These are phyloP conservation scores for Eospalax fontanierii DNA, from an alignment of 2,797 vertebrate genomes.

Conservation along the genomic window DNA sequence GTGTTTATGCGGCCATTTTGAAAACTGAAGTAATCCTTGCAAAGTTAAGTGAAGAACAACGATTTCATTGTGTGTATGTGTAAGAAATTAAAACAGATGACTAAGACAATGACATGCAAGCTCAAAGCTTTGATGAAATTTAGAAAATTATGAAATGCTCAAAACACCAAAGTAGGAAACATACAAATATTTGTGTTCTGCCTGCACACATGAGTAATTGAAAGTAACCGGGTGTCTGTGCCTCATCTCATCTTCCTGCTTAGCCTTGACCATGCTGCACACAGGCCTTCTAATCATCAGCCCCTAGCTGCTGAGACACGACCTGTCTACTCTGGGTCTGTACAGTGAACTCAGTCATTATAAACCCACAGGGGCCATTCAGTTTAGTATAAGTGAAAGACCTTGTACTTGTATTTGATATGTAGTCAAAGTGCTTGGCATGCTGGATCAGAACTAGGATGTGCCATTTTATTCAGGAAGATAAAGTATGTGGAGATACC, in stretches of 20 bases:
- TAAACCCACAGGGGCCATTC: not conserved
- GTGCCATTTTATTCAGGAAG: not conserved
- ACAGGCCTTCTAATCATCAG: not conserved
- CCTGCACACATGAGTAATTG: not conserved
- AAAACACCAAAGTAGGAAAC: not conserved
- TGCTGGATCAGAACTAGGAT: not conserved
- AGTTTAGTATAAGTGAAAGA: not conserved
- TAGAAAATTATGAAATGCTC: conserved; percentile 27
- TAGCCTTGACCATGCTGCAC: rapidly evolving
- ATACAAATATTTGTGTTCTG: conserved; percentile 64
- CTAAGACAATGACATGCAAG: not conserved
- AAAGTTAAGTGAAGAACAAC: not conserved
- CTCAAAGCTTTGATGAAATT: conserved; percentile 3
- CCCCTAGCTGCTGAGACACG: no score
- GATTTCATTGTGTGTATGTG: not conserved
- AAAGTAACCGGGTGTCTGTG: not conserved
- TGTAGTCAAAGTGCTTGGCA: not conserved
- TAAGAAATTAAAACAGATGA: conserved; percentile 52
- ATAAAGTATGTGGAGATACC: not conserved
- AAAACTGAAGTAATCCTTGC: not conserved
- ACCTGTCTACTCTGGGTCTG: not conserved
- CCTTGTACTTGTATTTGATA: not conserved
- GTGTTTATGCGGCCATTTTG: not conserved
- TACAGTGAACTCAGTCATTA: not conserved
- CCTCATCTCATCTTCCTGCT: not conserved